Evolutionary conservation across 2,113 vertebrate genomes (phyloP).

Genomic region (Semnornis frantzii): DNA sequence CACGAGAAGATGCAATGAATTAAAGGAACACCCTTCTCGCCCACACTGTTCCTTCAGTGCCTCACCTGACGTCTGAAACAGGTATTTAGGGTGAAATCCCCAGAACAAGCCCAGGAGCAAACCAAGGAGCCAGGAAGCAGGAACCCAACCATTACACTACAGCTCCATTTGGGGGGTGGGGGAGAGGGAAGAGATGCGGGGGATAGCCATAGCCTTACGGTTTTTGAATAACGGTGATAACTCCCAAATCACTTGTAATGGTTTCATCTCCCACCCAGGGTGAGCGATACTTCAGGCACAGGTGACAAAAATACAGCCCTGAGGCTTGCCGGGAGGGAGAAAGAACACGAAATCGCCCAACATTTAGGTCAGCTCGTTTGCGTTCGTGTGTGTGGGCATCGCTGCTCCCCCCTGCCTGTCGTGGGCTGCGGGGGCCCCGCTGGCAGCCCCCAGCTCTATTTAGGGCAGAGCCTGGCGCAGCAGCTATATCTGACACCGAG

Average conservation of each 20-base stretch:
- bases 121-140: not conserved
- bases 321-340: not conserved
- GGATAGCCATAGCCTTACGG: not conserved
- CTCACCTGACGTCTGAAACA: not conserved
- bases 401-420: not conserved
- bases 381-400: not conserved
- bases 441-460: slow-evolving; percentile 76
- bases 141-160: not conserved
- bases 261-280: not conserved
- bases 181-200: no score
- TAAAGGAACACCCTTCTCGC: not conserved
- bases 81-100: not conserved
- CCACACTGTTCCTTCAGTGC: not conserved
- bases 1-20: not conserved
- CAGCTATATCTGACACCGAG: slow-evolving; percentile 85
- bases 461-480: slow-evolving; percentile 82
- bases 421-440: slow-evolving; percentile 14
- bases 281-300: not conserved
- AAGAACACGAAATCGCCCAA: not conserved
- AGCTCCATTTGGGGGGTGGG: not conserved
- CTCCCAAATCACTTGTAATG: not conserved
- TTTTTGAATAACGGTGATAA: not conserved
- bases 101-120: not conserved
- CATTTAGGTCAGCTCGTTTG: slow-evolving; percentile 28
- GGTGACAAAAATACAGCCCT: not conserved